phyloP scores from a whole-genome alignment of 2,888 invertebrate species.

The Ennomos fuscantarius region DNA sequence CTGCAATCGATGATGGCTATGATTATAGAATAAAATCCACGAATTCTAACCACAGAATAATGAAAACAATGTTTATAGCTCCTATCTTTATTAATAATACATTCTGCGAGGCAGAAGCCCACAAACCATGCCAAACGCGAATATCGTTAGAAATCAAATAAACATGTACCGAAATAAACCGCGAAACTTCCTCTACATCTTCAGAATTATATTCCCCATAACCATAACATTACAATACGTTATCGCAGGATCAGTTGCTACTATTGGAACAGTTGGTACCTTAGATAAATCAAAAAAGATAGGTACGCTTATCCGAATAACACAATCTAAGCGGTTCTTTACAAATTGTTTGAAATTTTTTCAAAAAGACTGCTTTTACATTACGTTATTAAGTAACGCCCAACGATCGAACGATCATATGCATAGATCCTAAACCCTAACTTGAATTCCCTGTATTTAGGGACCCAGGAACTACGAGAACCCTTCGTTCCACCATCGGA shows the following conservation, averaged over 20 bases:
- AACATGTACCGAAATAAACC: conserved; percentile 24
- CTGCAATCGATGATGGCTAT: no score
- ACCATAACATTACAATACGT: conserved; percentile 42
- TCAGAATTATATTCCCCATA: conserved; percentile 35
- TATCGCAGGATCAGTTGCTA: conserved; percentile 36
- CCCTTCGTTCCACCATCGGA: no score
- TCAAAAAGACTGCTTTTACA: no score
- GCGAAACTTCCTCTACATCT: conserved; percentile 27
- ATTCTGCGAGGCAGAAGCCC: neutral
- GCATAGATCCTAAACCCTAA: no score
- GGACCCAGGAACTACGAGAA: no score
- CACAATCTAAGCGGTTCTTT: no score
- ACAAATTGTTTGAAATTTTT: no score
- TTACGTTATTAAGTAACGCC: no score
- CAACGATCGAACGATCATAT: no score
- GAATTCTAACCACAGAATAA: no score
- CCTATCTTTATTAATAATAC: conserved; percentile 14
- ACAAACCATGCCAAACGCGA: conserved; percentile 1
- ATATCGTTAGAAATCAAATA: conserved; percentile 22
- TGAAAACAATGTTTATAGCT: neutral
- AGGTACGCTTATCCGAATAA: conserved; percentile 4
- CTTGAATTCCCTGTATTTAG: no score
- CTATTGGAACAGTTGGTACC: conserved; percentile 9
- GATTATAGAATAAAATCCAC: no score
- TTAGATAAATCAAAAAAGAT: neutral